Evolutionary conservation across 2,797 vertebrate genomes (phyloP).

Genomic region (Anguilla obscura): DNA sequence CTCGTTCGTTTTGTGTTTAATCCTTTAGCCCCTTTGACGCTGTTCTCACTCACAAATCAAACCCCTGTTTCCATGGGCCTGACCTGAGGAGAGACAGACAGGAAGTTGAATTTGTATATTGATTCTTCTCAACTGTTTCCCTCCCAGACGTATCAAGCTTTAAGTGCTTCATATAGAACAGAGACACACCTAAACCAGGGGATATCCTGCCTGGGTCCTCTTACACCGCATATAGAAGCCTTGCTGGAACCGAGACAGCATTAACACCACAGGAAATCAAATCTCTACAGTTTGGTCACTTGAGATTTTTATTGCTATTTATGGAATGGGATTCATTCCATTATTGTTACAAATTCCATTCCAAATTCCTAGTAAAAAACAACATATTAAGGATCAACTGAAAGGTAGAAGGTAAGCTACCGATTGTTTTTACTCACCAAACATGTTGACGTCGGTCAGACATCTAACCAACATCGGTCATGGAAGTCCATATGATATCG

Average conservation of each 20-base stretch:
- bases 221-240: neutral
- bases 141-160: neutral
- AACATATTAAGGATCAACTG: neutral
- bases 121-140: constrained; percentile 19
- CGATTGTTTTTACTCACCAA: neutral
- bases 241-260: neutral
- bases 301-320: neutral
- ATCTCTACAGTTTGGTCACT: neutral
- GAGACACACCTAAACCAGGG: neutral
- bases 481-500: too few species aligned
- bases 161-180: constrained; percentile 16
- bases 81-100: constrained; percentile 10
- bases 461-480: too few species aligned
- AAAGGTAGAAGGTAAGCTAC: neutral
- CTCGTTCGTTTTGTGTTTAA: neutral
- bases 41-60: constrained; percentile 19
- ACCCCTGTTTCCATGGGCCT: neutral
- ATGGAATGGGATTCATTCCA: constrained; percentile 8
- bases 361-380: neutral
- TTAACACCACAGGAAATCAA: neutral
- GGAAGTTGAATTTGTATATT: constrained; percentile 25
- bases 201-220: neutral
- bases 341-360: neutral
- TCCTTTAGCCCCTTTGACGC: neutral
- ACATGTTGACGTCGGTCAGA: too few species aligned